Base-by-base conservation (phyloP, 2,888 invertebrate species). In the Corbicula japonica region DNA sequence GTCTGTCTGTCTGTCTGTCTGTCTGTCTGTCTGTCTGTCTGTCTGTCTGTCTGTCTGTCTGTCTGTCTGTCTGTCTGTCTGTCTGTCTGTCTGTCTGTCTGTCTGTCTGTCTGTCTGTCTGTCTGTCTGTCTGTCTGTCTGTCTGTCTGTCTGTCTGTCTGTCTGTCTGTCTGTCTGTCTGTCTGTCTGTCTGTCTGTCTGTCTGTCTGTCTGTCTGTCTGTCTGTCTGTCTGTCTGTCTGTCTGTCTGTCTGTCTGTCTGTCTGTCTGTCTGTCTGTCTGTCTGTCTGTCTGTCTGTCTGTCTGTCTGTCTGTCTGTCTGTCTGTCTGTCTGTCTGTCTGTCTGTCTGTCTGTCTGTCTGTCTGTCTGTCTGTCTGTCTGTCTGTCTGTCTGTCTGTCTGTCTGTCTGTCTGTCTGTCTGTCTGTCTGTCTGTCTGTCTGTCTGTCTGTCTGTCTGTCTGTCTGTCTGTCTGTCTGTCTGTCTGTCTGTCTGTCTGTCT, bases 1-100 rank as follows among this genome's bases (percentile, higher is more conserved):
- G 46, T 46, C 46, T 46, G 46, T 46, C 46, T 46, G 46, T 46
- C 46, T 46, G 46, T 46, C 46, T 46, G 46, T 46, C 46, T 46
- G 46, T 46, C 46, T 46, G 46, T 46, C 46, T 46, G 46, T 46
- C 46, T 46, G 46, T 46, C 46, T 46, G 46, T 46, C 46, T 46
- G 46, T 46, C 46, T 46, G 46, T 46, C 46, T 46, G 46, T 46
- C 46, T 46, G 46, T 46, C 46, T 46, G 46, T 46, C 46, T 46
- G 46, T 46, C 46, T 46, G 46, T 46, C 46, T 46, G 46, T 46
- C 46, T 46, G 46, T 46, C 46, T 46, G 46, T 46, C 46, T 46
- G 46, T 46, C 46, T 46, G 46, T 46, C 46, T 46, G 46, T 46
- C 46, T 46, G 46, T 46, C 46, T 46, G 46, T 46, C 46, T 46